Evolutionary conservation across 2,797 vertebrate species (phyloP), one percentile per base, ranked within the genome.

Genomic region (Gorsachius magnificus): DNA sequence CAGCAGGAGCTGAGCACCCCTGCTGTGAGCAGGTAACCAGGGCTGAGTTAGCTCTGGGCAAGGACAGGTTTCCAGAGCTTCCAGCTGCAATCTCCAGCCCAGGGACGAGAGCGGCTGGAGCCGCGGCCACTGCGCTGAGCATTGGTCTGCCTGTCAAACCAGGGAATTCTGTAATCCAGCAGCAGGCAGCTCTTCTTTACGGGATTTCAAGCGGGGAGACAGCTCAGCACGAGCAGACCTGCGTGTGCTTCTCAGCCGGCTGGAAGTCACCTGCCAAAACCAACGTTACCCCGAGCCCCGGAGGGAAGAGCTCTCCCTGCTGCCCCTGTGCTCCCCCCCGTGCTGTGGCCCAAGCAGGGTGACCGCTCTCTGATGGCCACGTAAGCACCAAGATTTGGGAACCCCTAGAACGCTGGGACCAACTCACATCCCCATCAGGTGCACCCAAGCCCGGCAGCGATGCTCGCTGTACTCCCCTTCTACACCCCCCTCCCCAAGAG

Each of bases 371-470:
- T 9, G 38, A 33, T 1, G 19, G 56, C 46, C 56, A 9, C 4
- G 0, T 11, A 16, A 41, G 16, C n/a, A 9, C 65, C 1, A 2
- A 29, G 35, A 64, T 17, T 5, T 1, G 7, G 20, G 57, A 87
- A 46, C 35, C 31, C n/a, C 31, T 18, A 9, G 14, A 48, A 21
- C 28, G 0, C 8, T 6, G 50, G 57, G 28, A 36, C 12, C 53
- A 29, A 5, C 19, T 13, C 6, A 1, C 0, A 0, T 21, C 48
- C 70, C 25, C n/a, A 2, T 0, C 36, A 9, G 57, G n/a, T 8
- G 24, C 43, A 5, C 3, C 6, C 0, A 5, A 48, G 15, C 9
- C 60, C 13, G 1, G 35, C 33, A 16, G 45, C 0, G 33, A 51
- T 15, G 13, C 22, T 65, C 0, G 1, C 54, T 8, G 4, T 1